Evolutionary conservation across 2,888 invertebrate species (phyloP).

Genomic region (Megalurothrips usitatus): DNA sequence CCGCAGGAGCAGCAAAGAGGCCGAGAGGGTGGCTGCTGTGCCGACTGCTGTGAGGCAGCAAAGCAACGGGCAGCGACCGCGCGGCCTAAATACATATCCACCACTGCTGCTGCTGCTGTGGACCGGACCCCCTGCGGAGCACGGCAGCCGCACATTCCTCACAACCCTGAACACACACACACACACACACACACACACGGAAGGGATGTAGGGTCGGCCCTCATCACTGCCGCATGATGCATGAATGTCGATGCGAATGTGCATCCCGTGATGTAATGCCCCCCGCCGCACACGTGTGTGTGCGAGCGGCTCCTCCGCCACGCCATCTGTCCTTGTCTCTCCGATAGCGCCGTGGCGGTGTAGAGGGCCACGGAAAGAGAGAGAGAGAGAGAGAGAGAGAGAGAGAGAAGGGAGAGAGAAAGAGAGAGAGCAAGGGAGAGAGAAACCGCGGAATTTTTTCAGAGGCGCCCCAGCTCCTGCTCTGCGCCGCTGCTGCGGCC

Average conservation of each 20-base stretch:
- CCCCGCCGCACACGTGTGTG: not conserved
- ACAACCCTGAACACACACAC: too few species aligned
- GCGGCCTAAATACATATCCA: too few species aligned
- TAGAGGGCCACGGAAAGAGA: not conserved
- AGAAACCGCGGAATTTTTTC: not conserved
- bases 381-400: slow-evolving; percentile 13
- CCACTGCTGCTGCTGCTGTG: too few species aligned
- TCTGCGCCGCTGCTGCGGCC: not conserved
- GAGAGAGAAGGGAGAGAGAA: slow-evolving; percentile 5
- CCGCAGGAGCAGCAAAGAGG: too few species aligned
- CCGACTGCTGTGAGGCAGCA: too few species aligned
- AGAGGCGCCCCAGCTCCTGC: not conserved
- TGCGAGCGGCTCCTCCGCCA: not conserved
- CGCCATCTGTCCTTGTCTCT: not conserved
- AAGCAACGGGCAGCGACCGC: too few species aligned
- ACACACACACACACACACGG: too few species aligned
- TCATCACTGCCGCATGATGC: not conserved
- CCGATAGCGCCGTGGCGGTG: not conserved
- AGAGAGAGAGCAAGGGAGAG: not conserved
- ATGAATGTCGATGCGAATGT: not conserved
- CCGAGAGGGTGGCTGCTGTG: too few species aligned
- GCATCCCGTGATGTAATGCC: not conserved
- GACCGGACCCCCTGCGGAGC: too few species aligned
- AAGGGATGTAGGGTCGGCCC: not conserved
- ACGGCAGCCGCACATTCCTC: too few species aligned